Evolutionary conservation across 2,113 vertebrate species (phyloP).

Genomic region (Cyanoramphus novaezelandiae): DNA sequence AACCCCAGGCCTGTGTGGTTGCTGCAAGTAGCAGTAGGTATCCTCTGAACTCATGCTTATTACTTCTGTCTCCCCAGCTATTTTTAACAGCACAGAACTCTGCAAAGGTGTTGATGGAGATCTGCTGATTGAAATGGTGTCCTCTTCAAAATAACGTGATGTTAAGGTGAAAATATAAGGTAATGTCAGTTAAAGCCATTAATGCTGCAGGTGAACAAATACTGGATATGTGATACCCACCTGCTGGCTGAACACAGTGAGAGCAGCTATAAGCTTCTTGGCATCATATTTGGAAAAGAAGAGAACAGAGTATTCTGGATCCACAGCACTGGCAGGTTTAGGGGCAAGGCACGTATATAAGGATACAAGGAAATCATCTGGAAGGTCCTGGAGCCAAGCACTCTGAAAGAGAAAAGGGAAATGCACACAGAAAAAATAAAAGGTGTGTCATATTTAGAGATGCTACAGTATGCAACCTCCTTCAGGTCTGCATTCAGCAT

Average conservation of each 20-base stretch:
- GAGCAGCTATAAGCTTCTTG: not conserved
- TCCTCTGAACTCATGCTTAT: not conserved
- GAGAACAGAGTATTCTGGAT: not conserved
- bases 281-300: slow-evolving; percentile 50
- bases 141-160: not conserved
- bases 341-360: slow-evolving; percentile 28
- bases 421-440: not conserved
- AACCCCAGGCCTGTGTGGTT: not conserved
- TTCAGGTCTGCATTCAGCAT: not conserved
- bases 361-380: slow-evolving; percentile 36
- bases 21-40: not conserved
- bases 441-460: not conserved
- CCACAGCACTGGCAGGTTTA: not conserved
- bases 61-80: not conserved
- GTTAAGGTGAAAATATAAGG: not conserved
- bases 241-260: not conserved
- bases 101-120: not conserved
- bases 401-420: not conserved
- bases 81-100: not conserved
- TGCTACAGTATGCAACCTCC: not conserved
- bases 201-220: not conserved
- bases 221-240: not conserved
- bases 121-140: accelerated
- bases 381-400: slow-evolving; percentile 11
- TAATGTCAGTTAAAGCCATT: not conserved